Evolutionary conservation across 2,888 invertebrate species (phyloP).

Genomic region (Blastobasis lacticolella): DNA sequence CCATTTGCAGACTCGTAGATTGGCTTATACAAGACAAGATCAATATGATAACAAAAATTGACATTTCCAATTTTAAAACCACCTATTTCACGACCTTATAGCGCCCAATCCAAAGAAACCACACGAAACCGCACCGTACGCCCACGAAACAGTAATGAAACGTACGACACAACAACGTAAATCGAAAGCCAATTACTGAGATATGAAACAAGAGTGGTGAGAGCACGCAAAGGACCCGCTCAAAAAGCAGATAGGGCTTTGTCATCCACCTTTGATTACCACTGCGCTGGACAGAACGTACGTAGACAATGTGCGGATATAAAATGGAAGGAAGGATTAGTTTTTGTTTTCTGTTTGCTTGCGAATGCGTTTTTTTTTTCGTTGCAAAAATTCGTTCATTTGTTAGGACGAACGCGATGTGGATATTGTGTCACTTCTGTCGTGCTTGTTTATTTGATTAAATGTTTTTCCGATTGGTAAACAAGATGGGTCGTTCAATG

Average conservation of each 20-base stretch:
- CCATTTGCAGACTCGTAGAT: no score
- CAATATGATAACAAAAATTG: no score
- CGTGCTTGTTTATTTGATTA: no score
- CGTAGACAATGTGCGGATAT: constrained; percentile 33
- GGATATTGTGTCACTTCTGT: no score
- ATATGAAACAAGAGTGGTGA: constrained; percentile 42
- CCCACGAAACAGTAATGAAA: constrained; percentile 9
- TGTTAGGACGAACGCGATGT: no score
- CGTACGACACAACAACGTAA: constrained; percentile 30
- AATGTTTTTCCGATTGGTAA: no score
- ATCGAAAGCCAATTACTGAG: constrained; percentile 66
- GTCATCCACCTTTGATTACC: constrained; percentile 68
- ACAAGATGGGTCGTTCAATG: no score
- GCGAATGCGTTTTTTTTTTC: neutral
- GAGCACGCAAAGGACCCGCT: constrained; percentile 38
- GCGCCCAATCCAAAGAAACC: neutral
- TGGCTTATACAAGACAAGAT: no score
- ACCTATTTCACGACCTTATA: no score
- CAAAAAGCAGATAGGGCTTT: constrained; percentile 61
- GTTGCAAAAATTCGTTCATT: no score
- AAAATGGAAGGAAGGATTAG: constrained; percentile 33
- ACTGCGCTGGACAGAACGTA: constrained; percentile 25
- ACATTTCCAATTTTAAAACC: no score
- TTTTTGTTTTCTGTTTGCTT: constrained; percentile 20
- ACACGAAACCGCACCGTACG: neutral